Evolutionary conservation across 2,888 invertebrate species (phyloP).

Genomic region (Agonum fuliginosum): DNA sequence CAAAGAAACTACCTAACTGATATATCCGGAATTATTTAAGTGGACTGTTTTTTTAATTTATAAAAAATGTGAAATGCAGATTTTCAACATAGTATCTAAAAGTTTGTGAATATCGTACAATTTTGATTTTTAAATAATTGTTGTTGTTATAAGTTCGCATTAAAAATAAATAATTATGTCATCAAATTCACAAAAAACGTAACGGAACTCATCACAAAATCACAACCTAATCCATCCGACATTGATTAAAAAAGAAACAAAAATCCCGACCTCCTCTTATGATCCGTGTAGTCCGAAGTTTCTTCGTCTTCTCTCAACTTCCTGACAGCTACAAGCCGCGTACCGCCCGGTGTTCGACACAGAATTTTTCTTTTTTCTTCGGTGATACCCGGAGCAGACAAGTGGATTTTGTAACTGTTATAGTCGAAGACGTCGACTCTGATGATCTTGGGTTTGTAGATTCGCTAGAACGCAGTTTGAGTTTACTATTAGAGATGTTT

Average conservation of each 20-base stretch:
- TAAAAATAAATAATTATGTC: neutral
- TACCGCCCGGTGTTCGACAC: slow-evolving; percentile 17
- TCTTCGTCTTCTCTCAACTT: slow-evolving; percentile 13
- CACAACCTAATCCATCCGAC: neutral
- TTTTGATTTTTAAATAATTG: no score
- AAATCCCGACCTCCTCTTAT: neutral
- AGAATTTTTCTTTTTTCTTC: slow-evolving; percentile 1
- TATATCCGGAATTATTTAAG: no score
- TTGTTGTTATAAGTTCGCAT: no score
- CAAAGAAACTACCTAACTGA: no score
- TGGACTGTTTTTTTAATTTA: no score
- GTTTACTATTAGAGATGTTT: slow-evolving; percentile 17
- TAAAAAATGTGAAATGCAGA: no score
- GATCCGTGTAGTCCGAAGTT: no score
- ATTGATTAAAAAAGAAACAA: neutral
- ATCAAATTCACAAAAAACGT: neutral
- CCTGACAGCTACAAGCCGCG: slow-evolving; percentile 53
- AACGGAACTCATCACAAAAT: neutral
- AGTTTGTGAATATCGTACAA: no score
- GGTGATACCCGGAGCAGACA: neutral
- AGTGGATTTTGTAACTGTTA: slow-evolving; percentile 12
- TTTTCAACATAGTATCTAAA: no score
- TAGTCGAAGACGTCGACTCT: neutral
- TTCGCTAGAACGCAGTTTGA: slow-evolving; percentile 19
- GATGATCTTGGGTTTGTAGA: neutral